Base-by-base conservation (phyloP, 2,888 invertebrate genomes). In the Lucinisca nassula region DNA sequence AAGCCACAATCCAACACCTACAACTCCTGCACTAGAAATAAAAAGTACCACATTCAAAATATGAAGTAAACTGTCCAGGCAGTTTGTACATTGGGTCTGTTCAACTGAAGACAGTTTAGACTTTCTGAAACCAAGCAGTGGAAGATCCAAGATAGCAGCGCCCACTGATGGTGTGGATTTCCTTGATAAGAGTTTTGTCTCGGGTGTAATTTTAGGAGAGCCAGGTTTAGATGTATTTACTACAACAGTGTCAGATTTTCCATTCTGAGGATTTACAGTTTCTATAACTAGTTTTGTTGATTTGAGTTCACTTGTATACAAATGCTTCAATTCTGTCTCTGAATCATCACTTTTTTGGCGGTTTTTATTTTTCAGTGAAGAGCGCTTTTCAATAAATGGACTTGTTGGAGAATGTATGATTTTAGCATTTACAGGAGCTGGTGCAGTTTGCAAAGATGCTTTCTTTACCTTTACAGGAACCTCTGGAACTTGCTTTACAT, bases 21-120 rank as follows among this genome's bases (percentile, higher is more conserved):
- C 74, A 0, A 88, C 82, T 0, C 82, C 90, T 21, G 73, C 82
- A 83, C 90, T 88, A 21, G 87, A 73, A 6, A 88, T 74, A 27
- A 87, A 88, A 27, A 90, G 72, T 4, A 90, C n/a, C 30, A 83
- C 75, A 51, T 90, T 90, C 12, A 90, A 72, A 77, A 86, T n/a
- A 73, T 88, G 86, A 0, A 90, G 76, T 2, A 87, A 24, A 30
- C 67, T 67, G 45, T 90, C 87, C 17, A 90, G 72, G 58, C 86
- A 88, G 32, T 82, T 85, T 17, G 86, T 86, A 14, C 80, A 55
- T 37, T 79, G 72, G 35, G 85, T 37, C 30, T 74, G 74, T 24
- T 2, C 74, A 1, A 74, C 49, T 40, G 74, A 74, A 27, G 74
- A 49, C 6, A 74, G 30, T 35, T 35, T 21, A 32, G 12, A 45